phyloP scores from a whole-genome alignment of 1,140 invertebrate genomes.

The Coelopa frigida region DNA sequence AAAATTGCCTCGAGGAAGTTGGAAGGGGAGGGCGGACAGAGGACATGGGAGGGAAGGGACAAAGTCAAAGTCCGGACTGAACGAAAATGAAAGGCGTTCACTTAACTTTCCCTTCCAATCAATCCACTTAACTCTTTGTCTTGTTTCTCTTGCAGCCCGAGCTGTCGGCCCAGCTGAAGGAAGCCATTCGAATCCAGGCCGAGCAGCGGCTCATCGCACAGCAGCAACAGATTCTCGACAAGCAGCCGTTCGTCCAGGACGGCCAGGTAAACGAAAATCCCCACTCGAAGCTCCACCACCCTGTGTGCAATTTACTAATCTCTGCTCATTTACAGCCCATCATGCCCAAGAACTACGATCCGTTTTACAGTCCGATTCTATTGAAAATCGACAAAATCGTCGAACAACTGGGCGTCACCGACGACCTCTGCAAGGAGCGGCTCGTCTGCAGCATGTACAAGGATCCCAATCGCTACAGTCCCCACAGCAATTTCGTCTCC shows the following conservation, averaged over 20 bases:
- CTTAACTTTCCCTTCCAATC: neutral
- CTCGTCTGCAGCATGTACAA: conserved; percentile 77
- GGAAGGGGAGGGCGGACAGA: too few relatives aligned
- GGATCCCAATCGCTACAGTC: conserved; percentile 64
- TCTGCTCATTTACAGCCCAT: conserved; percentile 24
- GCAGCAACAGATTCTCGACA: conserved; percentile 42
- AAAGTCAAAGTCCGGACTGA: too few relatives aligned
- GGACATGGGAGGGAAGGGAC: too few relatives aligned
- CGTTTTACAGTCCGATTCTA: conserved; percentile 71
- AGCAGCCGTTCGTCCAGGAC: conserved; percentile 42
- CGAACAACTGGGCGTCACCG: conserved; percentile 54
- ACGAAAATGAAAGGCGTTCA: too few relatives aligned
- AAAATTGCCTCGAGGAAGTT: too few relatives aligned
- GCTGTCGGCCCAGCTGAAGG: conserved; percentile 37
- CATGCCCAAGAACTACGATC: conserved; percentile 49
- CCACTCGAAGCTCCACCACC: neutral
- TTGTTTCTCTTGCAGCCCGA: conserved; percentile 22
- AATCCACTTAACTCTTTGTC: neutral
- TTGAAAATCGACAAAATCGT: conserved; percentile 68
- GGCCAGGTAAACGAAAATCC: conserved; percentile 29
- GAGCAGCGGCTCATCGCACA: conserved; percentile 40
- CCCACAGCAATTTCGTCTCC: conserved; percentile 76
- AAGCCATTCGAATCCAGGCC: conserved; percentile 44
- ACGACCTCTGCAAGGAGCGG: conserved; percentile 65
- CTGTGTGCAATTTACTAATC: neutral